Evolutionary conservation across 2,888 invertebrate genomes (phyloP), one percentile per base, ranked within the genome.

Genomic region (Mycalesis mineus): DNA sequence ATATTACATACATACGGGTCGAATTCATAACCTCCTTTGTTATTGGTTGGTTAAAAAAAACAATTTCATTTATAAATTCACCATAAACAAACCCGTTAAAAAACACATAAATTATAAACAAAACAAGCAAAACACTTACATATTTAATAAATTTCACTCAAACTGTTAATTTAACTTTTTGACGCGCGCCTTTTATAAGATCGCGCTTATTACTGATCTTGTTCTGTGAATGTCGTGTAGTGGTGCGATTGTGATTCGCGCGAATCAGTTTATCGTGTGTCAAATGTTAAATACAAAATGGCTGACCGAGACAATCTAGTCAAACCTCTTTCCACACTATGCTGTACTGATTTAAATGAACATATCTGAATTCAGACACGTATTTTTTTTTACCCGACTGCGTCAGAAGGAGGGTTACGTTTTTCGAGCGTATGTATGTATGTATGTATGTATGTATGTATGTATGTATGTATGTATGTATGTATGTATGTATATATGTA

Each of bases 261-360:
- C 22, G 22, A 22, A 4, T 22, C 22, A 4, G 22, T 22, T n/a
- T 22, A 22, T 22, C 22, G 22, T 22, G 22, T 22, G 49, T 49
- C 49, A 49, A 49, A 49, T 39, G 49, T 49, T 37, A 49, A n/a
- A 37, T 7, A 13, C 28, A 33, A 48, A 6, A 48, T 48, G 48
- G 48, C 48, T 15, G 48, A 22, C 9, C 22, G 17, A 11, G 14
- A 17, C n/a, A 37, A 22, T 6, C 22, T n/a, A 11, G 14, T 36
- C n/a, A 37, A 36, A 17, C 33, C 15, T n/a, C 15, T 5, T 7
- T 9, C 17, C 36, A 48, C 22, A 48, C 17, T 17, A 33, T 22
- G 3, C 22, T 22, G 5, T 4, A 22, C 22, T 22, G 22, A 22
- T n/a, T n/a, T n/a, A n/a, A n/a, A n/a, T n/a, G n/a, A n/a, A n/a